These are phyloP conservation scores for Empis stercorea DNA, from an alignment of 2,888 invertebrate species.

Conservation along the genomic window DNA sequence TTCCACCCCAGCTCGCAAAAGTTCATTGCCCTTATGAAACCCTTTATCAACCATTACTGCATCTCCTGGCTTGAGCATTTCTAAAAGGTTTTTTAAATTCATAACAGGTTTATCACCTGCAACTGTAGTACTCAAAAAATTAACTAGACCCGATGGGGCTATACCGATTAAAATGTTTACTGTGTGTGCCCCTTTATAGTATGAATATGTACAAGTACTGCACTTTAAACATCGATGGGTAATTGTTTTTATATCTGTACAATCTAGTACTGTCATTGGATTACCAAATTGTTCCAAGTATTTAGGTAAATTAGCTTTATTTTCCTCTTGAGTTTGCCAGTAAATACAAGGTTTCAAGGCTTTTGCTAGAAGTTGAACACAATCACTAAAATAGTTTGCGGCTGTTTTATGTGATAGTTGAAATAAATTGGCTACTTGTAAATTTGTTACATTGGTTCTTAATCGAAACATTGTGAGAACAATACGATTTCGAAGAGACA, in stretches of 20 bases:
- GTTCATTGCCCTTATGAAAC: slow-evolving; percentile 3
- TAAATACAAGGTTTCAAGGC: background rate
- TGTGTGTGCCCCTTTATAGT: slow-evolving; percentile 3
- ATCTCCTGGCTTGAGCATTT: no score
- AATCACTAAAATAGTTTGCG: background rate
- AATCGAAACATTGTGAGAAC: background rate
- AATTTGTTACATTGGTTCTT: background rate
- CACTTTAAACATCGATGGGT: background rate
- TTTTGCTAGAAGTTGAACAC: background rate
- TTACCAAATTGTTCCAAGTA: background rate
- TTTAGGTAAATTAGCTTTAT: background rate
- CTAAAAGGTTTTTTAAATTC: background rate
- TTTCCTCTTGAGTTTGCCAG: background rate
- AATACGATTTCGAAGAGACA: background rate
- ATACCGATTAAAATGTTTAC: slow-evolving; percentile 2
- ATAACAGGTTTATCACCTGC: slow-evolving; percentile 2
- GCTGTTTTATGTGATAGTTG: background rate
- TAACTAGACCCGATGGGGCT: slow-evolving; percentile 3
- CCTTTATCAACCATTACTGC: slow-evolving; percentile 6
- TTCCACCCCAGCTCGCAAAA: slow-evolving; percentile 2
- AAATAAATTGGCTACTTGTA: background rate
- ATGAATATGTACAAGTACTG: background rate
- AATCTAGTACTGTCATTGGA: background rate
- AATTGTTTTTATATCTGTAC: background rate
- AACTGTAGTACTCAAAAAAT: background rate